Evolutionary conservation across 2,797 vertebrate species (phyloP).

Genomic region (Poecilia gillii): DNA sequence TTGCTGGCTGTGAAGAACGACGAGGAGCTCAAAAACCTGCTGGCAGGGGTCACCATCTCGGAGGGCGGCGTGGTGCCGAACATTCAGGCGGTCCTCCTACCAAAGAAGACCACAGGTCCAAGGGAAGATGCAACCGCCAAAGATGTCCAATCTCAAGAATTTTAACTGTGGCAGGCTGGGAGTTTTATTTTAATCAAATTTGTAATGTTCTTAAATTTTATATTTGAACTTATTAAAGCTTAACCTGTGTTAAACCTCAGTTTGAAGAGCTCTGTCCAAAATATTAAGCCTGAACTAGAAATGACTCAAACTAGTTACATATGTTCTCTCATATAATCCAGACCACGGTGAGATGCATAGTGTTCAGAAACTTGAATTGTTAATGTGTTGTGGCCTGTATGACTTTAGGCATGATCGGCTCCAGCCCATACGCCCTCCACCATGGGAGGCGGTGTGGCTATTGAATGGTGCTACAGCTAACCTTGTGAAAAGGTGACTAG

Average conservation of each 20-base stretch:
- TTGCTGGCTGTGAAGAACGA: constrained; percentile 83
- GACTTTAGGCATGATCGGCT: neutral
- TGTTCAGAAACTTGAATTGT: neutral
- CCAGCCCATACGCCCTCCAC: neutral
- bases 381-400: neutral
- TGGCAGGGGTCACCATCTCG: constrained; percentile 76
- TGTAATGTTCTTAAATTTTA: neutral
- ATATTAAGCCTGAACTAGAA: neutral
- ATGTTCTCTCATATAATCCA: no score
- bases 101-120: constrained; percentile 67
- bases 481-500: neutral
- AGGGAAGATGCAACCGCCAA: constrained; percentile 39
- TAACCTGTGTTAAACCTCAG: neutral
- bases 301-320: no score
- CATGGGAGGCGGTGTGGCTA: neutral
- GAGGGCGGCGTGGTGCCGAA: constrained; percentile 83
- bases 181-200: neutral
- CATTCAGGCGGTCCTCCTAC: constrained; percentile 76
- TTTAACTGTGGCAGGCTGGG: constrained; percentile 44
- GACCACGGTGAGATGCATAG: no score
- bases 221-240: neutral
- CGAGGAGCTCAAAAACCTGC: constrained; percentile 77
- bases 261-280: neutral
- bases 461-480: neutral
- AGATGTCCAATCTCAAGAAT: constrained; percentile 73